Percentiles rank a stretch among this genome's conserved stretches.
Evolutionary conservation across 2,888 invertebrate genomes (phyloP).

Genomic region (Stenolophus ochropezus): DNA sequence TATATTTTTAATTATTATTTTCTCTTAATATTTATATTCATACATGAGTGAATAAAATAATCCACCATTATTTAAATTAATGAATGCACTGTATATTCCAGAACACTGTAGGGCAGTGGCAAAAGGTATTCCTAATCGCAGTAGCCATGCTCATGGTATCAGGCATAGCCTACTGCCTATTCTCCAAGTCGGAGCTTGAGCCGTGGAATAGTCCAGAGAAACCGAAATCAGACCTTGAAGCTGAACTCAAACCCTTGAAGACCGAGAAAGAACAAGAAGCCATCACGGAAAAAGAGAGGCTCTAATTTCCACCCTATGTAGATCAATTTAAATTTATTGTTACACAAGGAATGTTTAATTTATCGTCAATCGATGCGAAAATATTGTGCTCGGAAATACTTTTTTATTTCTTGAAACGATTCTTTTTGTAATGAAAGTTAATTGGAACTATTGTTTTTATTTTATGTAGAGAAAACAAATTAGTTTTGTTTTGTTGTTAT

Average conservation of each 20-base stretch:
- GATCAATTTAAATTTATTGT: too few relatives aligned
- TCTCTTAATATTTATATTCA: too few relatives aligned
- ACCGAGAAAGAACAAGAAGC: slow-evolving; percentile 41
- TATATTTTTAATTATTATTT: too few relatives aligned
- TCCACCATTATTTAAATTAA: slow-evolving; percentile 22
- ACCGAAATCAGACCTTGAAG: slow-evolving; percentile 59
- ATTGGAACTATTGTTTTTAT: neutral
- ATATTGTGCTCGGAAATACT: neutral
- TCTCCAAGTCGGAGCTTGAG: slow-evolving; percentile 77
- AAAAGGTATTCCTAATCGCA: slow-evolving; percentile 77
- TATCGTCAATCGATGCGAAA: neutral
- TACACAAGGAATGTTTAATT: neutral
- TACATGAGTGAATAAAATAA: neutral
- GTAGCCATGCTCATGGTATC: slow-evolving; percentile 74
- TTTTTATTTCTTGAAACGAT: neutral
- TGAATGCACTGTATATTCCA: slow-evolving; percentile 65
- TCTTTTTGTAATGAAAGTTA: neutral
- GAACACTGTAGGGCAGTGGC: slow-evolving; percentile 80
- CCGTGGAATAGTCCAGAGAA: slow-evolving; percentile 75
- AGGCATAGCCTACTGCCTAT: slow-evolving; percentile 75
- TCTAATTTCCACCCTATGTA: neutral
- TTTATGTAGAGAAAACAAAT: neutral
- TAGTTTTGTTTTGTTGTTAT: neutral
- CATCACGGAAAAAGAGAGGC: slow-evolving; percentile 11
- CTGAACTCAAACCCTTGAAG: slow-evolving; percentile 63